Percentiles rank a stretch among this genome's conserved stretches.
Conservation (phyloP, 2,888 invertebrate species). For the Diabrotica balteata region DNA sequence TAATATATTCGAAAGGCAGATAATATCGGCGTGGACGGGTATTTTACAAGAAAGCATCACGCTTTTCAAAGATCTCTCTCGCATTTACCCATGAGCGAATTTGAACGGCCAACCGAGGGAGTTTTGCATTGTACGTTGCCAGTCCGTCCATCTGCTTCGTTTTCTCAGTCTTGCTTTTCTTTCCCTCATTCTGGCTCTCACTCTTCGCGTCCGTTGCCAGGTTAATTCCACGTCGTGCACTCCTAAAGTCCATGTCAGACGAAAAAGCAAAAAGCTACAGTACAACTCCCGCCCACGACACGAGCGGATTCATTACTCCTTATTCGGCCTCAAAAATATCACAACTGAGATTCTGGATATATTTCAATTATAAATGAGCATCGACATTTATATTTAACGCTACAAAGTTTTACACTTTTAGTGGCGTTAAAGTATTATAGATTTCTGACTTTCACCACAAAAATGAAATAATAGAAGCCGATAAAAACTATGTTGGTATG, state of each 20-base stretch:
- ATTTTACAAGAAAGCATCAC: slow-evolving; percentile 45
- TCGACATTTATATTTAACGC: too few species aligned
- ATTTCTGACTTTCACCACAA: too few species aligned
- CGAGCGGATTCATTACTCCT: slow-evolving; percentile 5
- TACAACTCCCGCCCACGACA: slow-evolving; percentile 11
- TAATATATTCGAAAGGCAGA: slow-evolving; percentile 39
- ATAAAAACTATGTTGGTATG: too few species aligned
- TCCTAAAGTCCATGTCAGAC: slow-evolving; percentile 50
- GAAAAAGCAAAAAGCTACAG: slow-evolving; percentile 49
- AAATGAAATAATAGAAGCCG: too few species aligned
- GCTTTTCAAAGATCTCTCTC: slow-evolving; percentile 51
- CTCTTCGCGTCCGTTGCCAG: slow-evolving; percentile 36
- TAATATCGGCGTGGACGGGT: slow-evolving; percentile 39
- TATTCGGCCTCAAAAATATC: not conserved
- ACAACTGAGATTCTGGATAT: too few species aligned
- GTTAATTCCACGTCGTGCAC: slow-evolving; percentile 50
- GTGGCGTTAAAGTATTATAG: too few species aligned
- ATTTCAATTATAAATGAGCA: too few species aligned
- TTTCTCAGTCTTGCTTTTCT: slow-evolving; percentile 32
- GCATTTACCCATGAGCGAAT: slow-evolving; percentile 51
- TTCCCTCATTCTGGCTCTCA: slow-evolving; percentile 40
- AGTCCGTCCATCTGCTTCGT: slow-evolving; percentile 50
- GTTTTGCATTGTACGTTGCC: slow-evolving; percentile 48
- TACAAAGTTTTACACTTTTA: too few species aligned
- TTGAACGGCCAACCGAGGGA: slow-evolving; percentile 49